Evolutionary conservation across 2,797 vertebrate genomes (phyloP).

Genomic region (Accipiter fasciatus): DNA sequence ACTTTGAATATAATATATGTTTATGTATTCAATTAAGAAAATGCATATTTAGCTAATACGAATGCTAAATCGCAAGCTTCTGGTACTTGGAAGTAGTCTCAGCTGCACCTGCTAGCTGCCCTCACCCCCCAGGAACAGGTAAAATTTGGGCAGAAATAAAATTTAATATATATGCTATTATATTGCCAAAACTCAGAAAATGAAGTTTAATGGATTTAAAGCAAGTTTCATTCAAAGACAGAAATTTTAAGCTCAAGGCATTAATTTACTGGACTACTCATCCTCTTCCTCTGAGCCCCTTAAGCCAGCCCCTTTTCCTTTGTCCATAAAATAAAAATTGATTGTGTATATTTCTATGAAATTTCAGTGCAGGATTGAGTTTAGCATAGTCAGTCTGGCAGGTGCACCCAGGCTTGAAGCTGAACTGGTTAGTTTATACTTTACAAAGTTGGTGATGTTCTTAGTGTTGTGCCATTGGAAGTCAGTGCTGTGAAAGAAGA

Average conservation of each 20-base stretch:
- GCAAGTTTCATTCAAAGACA: not conserved
- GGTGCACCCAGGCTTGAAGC: too few species aligned
- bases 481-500: not conserved
- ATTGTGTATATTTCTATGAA: not conserved
- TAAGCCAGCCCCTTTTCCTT: not conserved
- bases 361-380: not conserved
- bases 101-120: not conserved
- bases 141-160: not conserved
- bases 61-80: not conserved
- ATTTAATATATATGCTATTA: not conserved
- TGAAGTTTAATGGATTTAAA: not conserved
- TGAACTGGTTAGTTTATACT: not conserved
- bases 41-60: not conserved
- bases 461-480: not conserved
- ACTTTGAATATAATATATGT: not conserved
- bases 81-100: not conserved
- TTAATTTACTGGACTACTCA: not conserved
- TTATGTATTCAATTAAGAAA: not conserved
- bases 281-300: not conserved
- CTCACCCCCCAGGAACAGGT: rapidly evolving
- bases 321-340: not conserved
- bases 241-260: not conserved
- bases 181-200: not conserved
- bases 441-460: not conserved
- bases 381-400: not conserved